These are phyloP conservation scores for Pararge aegeria DNA, from an alignment of 1,140 invertebrate genomes.

Conservation along the genomic window DNA sequence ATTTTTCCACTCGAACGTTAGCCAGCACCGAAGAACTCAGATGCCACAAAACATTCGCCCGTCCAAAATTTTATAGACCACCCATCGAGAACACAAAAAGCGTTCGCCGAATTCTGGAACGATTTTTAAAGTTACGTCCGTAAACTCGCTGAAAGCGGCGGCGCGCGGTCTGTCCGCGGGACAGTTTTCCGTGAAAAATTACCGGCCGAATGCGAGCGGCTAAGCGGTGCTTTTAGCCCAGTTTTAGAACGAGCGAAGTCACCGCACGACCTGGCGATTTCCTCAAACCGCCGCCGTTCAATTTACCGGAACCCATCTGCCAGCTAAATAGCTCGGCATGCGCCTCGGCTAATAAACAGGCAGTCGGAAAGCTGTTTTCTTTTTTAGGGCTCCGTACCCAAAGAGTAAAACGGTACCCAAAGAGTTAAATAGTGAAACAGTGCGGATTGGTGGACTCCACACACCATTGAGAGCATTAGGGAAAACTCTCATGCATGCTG, in stretches of 20 bases:
- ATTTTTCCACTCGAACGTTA: conserved; percentile 47
- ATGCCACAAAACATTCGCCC: conserved; percentile 36
- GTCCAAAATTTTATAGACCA: conserved; percentile 32
- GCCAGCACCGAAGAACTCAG: conserved; percentile 31
- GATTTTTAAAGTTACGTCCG: conserved; percentile 24
- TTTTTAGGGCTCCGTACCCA: no score
- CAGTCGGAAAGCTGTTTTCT: conserved; percentile 23
- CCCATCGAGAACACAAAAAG: conserved; percentile 23
- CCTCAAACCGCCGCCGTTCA: conserved; percentile 44
- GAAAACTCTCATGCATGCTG: no score
- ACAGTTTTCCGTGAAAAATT: conserved; percentile 58
- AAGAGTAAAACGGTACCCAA: no score
- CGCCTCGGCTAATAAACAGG: conserved; percentile 39
- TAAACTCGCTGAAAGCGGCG: conserved; percentile 42
- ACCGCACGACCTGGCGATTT: conserved; percentile 57
- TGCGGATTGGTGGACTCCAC: no score
- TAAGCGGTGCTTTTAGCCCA: conserved; percentile 56
- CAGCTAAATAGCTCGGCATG: conserved; percentile 50
- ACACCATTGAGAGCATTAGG: no score
- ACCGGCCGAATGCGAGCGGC: conserved; percentile 36
- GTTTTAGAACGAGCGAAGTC: conserved; percentile 50
- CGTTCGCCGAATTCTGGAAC: conserved; percentile 25
- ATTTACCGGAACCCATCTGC: conserved; percentile 60
- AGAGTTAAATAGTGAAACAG: no score
- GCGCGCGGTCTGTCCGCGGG: conserved; percentile 36